Conservation (phyloP, 2,888 invertebrate species). For the Cheilosia grossa region DNA sequence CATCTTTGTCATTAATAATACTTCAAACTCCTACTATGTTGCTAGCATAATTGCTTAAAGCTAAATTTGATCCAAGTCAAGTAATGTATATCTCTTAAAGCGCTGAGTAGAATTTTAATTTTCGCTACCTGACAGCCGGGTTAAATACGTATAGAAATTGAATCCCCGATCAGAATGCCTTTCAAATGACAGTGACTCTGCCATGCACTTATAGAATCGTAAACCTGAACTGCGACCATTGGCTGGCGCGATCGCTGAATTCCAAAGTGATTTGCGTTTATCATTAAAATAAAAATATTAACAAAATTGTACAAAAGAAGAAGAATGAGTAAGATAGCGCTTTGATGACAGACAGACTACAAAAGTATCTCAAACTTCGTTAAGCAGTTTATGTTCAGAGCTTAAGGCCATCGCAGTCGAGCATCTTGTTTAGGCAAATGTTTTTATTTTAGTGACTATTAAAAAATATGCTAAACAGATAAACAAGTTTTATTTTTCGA, state of each 20-base stretch:
- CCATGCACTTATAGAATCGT: slow-evolving; percentile 38
- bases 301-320: slow-evolving; percentile 7
- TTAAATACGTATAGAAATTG: slow-evolving; percentile 38
- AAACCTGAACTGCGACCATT: slow-evolving; percentile 31
- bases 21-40: background rate
- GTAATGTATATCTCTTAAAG: background rate
- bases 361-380: slow-evolving; percentile 29
- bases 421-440: slow-evolving; percentile 33
- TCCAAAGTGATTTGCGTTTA: slow-evolving; percentile 31
- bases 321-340: slow-evolving; percentile 7
- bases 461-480: slow-evolving; percentile 39
- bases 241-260: slow-evolving; percentile 27
- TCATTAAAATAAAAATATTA: slow-evolving; percentile 2
- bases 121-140: slow-evolving; percentile 37
- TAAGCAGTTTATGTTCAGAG: slow-evolving; percentile 42
- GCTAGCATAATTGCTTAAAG: slow-evolving; percentile 31
- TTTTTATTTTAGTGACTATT: background rate
- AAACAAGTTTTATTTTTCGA: slow-evolving; percentile 40
- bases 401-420: slow-evolving; percentile 17
- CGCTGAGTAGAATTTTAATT: slow-evolving; percentile 51
- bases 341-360: slow-evolving; percentile 33
- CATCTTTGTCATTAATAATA: slow-evolving; percentile 22
- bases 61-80: slow-evolving; percentile 30
- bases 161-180: slow-evolving; percentile 24
- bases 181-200: slow-evolving; percentile 25